Conservation (phyloP, 1,140 invertebrate species). For the Goniozus legneri region DNA sequence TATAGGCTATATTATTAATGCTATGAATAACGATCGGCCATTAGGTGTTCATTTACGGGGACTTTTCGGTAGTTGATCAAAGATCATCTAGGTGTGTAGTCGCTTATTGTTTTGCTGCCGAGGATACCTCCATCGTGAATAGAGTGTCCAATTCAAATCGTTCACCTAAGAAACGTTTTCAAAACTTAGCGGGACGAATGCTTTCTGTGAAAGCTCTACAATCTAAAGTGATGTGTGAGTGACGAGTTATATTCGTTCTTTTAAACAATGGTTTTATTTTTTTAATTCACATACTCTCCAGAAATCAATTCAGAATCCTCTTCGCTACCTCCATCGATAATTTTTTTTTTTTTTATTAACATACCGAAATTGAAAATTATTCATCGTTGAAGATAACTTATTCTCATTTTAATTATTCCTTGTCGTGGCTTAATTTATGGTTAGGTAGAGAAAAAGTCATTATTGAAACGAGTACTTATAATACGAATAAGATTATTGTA, state of each 20-base stretch:
- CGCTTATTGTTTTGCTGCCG: slow-evolving; percentile 5
- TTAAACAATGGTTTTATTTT: background rate
- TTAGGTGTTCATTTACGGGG: slow-evolving; percentile 32
- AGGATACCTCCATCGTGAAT: background rate
- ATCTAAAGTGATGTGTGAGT: background rate
- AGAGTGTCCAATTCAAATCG: slow-evolving; percentile 8
- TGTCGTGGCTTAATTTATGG: no score
- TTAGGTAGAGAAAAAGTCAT: no score
- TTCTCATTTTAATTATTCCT: no score
- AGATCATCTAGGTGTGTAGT: slow-evolving; percentile 1
- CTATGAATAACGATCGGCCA: slow-evolving; percentile 22
- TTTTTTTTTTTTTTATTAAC: no score
- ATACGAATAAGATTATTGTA: no score
- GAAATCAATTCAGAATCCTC: no score
- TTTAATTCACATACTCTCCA: background rate
- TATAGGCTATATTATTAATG: no score
- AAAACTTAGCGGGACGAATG: slow-evolving; percentile 4
- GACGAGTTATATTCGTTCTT: background rate
- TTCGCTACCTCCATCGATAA: no score
- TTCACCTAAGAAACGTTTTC: background rate
- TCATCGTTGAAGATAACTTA: no score
- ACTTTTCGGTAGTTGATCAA: background rate
- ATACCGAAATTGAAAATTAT: no score
- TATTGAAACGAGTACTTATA: no score
- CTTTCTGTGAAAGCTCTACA: slow-evolving; percentile 21